Percentiles rank a stretch among this genome's conserved stretches.
Conservation (phyloP, 2,888 invertebrate species). For the Drosophila sordidapex region DNA sequence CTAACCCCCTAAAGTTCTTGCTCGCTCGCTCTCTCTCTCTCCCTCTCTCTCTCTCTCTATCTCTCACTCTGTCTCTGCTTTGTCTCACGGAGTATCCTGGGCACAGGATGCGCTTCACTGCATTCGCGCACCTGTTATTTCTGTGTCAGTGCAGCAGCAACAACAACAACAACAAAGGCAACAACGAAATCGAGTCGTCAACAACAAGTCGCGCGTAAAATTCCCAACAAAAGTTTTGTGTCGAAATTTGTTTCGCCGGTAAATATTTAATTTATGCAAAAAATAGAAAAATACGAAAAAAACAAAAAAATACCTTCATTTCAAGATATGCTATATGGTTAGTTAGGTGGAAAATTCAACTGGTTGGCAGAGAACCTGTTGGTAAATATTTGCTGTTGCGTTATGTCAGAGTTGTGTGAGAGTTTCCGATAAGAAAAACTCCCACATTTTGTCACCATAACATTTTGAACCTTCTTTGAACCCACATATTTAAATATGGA, state of each 20-base stretch:
- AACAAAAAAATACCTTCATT: constrained; percentile 13
- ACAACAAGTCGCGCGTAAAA: constrained; percentile 52
- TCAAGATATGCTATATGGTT: constrained; percentile 35
- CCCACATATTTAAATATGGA: constrained; percentile 44
- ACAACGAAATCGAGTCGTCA: constrained; percentile 1
- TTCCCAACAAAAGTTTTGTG: constrained; percentile 32
- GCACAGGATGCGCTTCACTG: constrained; percentile 75
- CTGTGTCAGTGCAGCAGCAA: constrained; percentile 23
- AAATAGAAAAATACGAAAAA: constrained; percentile 12
- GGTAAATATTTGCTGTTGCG: constrained; percentile 11
- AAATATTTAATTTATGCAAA: constrained; percentile 73
- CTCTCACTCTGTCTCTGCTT: background rate
- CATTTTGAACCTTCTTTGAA: constrained; percentile 7
- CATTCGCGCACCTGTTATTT: constrained; percentile 67
- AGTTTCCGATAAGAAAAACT: constrained; percentile 60
- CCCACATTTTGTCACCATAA: constrained; percentile 55
- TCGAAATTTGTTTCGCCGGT: constrained; percentile 56
- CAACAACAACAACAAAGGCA: constrained; percentile 17
- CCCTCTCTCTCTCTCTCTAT: background rate
- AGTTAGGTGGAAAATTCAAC: constrained; percentile 58
- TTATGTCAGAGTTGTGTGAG: constrained; percentile 49
- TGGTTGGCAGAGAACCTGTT: constrained; percentile 49
- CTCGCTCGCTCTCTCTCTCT: background rate
- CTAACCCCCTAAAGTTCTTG: constrained; percentile 34
- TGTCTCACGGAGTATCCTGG: constrained; percentile 44